Evolutionary conservation across 2,888 invertebrate genomes (phyloP).

Genomic region (Archips xylosteana): DNA sequence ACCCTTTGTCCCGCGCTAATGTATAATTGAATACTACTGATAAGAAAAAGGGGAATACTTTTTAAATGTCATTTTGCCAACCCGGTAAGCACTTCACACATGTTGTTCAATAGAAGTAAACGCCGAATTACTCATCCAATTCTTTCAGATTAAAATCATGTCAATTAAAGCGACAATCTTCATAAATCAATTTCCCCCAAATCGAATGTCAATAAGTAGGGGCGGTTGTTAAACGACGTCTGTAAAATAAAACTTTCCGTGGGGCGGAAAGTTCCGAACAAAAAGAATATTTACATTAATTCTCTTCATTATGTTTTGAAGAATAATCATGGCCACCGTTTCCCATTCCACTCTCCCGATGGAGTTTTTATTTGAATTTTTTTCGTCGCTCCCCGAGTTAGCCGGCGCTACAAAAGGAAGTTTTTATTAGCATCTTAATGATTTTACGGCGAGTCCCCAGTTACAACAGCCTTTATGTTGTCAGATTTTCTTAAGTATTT

Average conservation of each 20-base stretch:
- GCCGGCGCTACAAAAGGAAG: slow-evolving; percentile 84
- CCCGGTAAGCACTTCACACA: neutral
- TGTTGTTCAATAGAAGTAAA: neutral
- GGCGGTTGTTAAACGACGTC: slow-evolving; percentile 84
- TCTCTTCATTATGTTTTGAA: slow-evolving; percentile 87
- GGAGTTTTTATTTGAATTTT: slow-evolving; percentile 86
- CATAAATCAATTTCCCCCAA: slow-evolving; percentile 85
- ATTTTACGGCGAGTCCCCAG: slow-evolving; percentile 85
- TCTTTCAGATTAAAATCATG: slow-evolving; percentile 69
- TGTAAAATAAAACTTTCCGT: slow-evolving; percentile 85
- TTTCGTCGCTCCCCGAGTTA: slow-evolving; percentile 73
- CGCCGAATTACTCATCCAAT: slow-evolving; percentile 48
- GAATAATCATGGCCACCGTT: slow-evolving; percentile 84
- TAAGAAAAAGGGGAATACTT: slow-evolving; percentile 12
- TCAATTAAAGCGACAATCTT: slow-evolving; percentile 85
- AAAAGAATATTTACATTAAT: slow-evolving; percentile 87
- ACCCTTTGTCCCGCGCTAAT: slow-evolving; percentile 61
- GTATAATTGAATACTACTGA: slow-evolving; percentile 42
- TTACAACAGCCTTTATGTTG: slow-evolving; percentile 86
- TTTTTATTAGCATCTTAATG: slow-evolving; percentile 87
- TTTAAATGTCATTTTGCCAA: slow-evolving; percentile 9
- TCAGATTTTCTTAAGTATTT: slow-evolving; percentile 86
- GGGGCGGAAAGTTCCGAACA: slow-evolving; percentile 81
- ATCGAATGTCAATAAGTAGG: slow-evolving; percentile 86
- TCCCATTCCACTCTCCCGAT: slow-evolving; percentile 80